Evolutionary conservation across 2,797 vertebrate genomes (phyloP), one percentile per base, ranked within the genome.

Genomic region (Paramormyrops hopkinsi): DNA sequence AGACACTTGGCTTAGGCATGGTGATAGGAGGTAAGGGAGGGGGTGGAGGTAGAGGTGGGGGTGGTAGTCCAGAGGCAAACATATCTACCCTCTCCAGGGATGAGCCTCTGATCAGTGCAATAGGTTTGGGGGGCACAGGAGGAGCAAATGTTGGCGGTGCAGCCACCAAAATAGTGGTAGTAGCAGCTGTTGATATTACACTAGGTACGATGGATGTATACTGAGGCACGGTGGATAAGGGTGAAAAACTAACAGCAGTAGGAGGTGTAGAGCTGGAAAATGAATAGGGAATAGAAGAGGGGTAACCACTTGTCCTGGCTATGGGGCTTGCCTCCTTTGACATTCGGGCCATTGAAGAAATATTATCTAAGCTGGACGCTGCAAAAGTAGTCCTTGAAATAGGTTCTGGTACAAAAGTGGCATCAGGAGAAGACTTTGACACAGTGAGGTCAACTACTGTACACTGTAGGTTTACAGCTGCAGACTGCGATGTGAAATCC

Each of bases 1-100:
- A 98, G 92, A 97, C 91, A 33, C 95, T 92, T 90, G 98, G 98
- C 93, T 99, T 99, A 91, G 97, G 97, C 91, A 97, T 94, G 83
- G 97, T 97, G 90, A 97, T 96, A 90, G 98, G 98, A 92, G 97
- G 98, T 88, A 96, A 94, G 76, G 97, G 95, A 51, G 97, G 96
- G 88, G 96, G 95, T 76, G 97, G 95, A 50, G 97, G 96, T 88
- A 96, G 95, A 50, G 94, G 93, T 0, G 93, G 94, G 51, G 94
- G 95, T 5, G 95, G 94, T 2, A 93, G 89, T 91, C 93, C 93
- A 41, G 92, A 90, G 92, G 94, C 91, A 91, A 95, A 94, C 91
- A 96, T 96, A 89, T 96, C 96, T 92, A 95, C 44, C 94, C 95
- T 95, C 93, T 99, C 98, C 94, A 97, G 96, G 96, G 97, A 96